Conservation (phyloP, 2,797 vertebrate species). For the Lutra lutra region DNA sequence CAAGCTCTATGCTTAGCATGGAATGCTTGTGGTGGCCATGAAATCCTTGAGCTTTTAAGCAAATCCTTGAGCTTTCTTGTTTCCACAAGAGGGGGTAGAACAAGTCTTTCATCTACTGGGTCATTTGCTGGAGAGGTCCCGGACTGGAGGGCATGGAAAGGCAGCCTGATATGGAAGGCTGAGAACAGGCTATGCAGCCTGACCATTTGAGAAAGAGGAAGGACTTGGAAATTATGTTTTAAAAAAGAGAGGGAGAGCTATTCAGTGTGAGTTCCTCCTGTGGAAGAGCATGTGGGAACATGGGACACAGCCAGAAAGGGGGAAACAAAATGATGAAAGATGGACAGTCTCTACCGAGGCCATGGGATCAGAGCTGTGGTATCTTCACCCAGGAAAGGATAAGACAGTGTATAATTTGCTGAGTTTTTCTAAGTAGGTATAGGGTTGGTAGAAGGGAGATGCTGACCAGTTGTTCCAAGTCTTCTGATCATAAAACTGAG, state of each 20-base stretch:
- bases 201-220: background rate
- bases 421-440: background rate
- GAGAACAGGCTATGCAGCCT: background rate
- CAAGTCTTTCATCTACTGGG: background rate
- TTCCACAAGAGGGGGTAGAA: background rate
- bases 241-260: background rate
- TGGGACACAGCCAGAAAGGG: background rate
- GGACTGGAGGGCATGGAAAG: background rate
- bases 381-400: background rate
- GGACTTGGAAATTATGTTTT: background rate
- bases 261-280: background rate
- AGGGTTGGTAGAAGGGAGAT: background rate
- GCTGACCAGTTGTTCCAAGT: background rate
- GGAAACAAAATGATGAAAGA: background rate
- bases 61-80: background rate
- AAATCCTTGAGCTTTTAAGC: background rate
- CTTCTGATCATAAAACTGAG: background rate
- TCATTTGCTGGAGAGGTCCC: background rate
- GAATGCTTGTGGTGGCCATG: background rate
- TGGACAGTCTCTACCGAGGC: background rate
- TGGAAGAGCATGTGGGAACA: conserved; percentile 16
- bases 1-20: background rate
- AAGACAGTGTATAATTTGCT: accelerated
- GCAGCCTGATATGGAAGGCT: background rate
- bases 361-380: background rate